Conservation (phyloP, 2,888 invertebrate species). For the Chirona hameri region DNA sequence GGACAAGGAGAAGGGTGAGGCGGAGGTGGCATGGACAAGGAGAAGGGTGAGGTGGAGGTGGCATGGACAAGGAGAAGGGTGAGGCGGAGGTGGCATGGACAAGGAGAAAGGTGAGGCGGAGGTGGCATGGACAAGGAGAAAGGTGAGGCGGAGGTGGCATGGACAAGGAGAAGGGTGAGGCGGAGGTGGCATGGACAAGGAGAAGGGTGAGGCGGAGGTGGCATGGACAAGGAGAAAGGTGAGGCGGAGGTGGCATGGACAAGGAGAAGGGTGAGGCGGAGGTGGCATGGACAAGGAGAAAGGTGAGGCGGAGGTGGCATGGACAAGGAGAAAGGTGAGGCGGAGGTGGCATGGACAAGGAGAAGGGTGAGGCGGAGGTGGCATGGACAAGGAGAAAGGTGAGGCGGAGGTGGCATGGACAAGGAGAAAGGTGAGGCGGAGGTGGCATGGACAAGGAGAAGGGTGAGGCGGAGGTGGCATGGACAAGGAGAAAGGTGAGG, state of each 20-base stretch:
- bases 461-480: slow-evolving; percentile 80
- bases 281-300: slow-evolving; percentile 92
- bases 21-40: slow-evolving; percentile 93
- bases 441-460: slow-evolving; percentile 92
- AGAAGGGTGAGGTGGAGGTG: slow-evolving; percentile 78
- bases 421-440: slow-evolving; percentile 73
- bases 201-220: slow-evolving; percentile 78
- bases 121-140: slow-evolving; percentile 92
- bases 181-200: slow-evolving; percentile 93
- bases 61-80: slow-evolving; percentile 87
- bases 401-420: slow-evolving; percentile 87
- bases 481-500: slow-evolving; percentile 78
- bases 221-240: slow-evolving; percentile 87
- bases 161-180: slow-evolving; percentile 78
- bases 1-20: slow-evolving; percentile 78
- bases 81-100: slow-evolving; percentile 87
- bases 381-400: slow-evolving; percentile 87
- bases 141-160: slow-evolving; percentile 80
- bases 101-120: slow-evolving; percentile 73
- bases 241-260: slow-evolving; percentile 87
- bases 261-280: slow-evolving; percentile 73
- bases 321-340: slow-evolving; percentile 78
- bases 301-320: slow-evolving; percentile 80
- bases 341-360: slow-evolving; percentile 93
- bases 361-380: slow-evolving; percentile 78